Conservation (phyloP, 2,888 invertebrate species). For the Brachypterus glaber region DNA sequence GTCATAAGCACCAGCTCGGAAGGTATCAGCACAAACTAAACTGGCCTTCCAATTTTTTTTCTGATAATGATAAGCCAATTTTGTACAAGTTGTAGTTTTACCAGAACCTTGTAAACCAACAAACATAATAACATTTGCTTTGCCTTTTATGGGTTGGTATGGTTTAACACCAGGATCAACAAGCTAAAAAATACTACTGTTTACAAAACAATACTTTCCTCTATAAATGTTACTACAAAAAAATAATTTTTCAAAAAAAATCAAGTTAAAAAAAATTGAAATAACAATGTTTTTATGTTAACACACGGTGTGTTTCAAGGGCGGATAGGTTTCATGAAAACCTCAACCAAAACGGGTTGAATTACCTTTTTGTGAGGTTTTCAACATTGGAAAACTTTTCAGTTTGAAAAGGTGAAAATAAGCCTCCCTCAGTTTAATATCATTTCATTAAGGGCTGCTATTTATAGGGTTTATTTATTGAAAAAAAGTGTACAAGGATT, state of each 20-base stretch:
- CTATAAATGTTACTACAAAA: not conserved
- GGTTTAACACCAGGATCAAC: constrained; percentile 98
- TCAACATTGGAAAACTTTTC: too few species aligned
- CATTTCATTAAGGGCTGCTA: too few species aligned
- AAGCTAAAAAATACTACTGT: constrained; percentile 58
- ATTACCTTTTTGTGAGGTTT: too few species aligned
- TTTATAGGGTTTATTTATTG: too few species aligned
- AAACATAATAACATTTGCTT: constrained; percentile 97
- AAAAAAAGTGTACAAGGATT: too few species aligned
- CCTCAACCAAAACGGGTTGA: too few species aligned
- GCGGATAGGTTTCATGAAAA: too few species aligned
- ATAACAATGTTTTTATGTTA: too few species aligned
- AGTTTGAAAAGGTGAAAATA: too few species aligned
- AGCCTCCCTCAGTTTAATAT: too few species aligned
- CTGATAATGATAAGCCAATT: constrained; percentile 96
- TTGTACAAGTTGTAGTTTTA: constrained; percentile 99
- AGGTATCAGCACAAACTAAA: constrained; percentile 97
- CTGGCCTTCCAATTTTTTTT: constrained; percentile 99
- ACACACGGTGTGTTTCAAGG: too few species aligned
- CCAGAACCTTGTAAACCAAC: constrained; percentile 99
- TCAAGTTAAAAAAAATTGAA: too few species aligned
- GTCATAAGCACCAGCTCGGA: constrained; percentile 99
- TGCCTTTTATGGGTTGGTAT: constrained; percentile 90
- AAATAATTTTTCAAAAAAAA: not conserved
- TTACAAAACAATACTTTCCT: constrained; percentile 6